These are phyloP conservation scores for Grus americana DNA, from an alignment of 2,113 vertebrate species.

Conservation along the genomic window DNA sequence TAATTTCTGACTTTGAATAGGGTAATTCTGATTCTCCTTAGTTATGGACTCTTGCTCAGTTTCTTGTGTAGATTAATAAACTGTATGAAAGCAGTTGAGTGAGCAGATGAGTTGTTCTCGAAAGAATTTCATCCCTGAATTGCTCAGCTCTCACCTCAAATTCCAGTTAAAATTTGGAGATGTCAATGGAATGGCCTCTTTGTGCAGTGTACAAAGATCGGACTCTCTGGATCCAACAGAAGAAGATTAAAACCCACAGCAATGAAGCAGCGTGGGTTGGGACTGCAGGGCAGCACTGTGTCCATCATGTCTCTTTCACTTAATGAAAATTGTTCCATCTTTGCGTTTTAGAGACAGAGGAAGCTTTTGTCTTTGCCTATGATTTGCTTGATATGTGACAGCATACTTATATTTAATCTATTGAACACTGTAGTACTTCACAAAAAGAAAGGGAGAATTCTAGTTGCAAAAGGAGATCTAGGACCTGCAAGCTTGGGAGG, in stretches of 20 bases:
- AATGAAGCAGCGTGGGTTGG: background rate
- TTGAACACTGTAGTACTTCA: background rate
- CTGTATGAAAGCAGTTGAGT: background rate
- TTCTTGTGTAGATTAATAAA: background rate
- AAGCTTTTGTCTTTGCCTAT: background rate
- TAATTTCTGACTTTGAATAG: background rate
- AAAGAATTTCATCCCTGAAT: background rate
- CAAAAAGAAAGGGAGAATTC: background rate
- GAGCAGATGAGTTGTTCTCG: background rate
- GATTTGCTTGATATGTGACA: background rate
- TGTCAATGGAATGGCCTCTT: background rate
- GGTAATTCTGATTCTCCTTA: background rate
- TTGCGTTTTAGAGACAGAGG: background rate
- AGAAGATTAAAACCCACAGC: background rate
- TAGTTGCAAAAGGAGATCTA: background rate
- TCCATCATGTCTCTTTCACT: background rate
- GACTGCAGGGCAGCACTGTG: background rate
- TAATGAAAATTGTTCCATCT: background rate
- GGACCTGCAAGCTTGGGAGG: background rate
- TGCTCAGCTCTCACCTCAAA: background rate
- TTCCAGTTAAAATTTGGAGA: background rate
- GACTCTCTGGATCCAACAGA: background rate
- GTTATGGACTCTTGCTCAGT: background rate
- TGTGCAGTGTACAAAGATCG: background rate
- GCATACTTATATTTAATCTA: background rate